A percentile compares a stretch with the other conserved stretches of the same genome.
These are phyloP conservation scores for Alethe diademata DNA, from an alignment of 2,113 vertebrate genomes.

Conservation along the genomic window DNA sequence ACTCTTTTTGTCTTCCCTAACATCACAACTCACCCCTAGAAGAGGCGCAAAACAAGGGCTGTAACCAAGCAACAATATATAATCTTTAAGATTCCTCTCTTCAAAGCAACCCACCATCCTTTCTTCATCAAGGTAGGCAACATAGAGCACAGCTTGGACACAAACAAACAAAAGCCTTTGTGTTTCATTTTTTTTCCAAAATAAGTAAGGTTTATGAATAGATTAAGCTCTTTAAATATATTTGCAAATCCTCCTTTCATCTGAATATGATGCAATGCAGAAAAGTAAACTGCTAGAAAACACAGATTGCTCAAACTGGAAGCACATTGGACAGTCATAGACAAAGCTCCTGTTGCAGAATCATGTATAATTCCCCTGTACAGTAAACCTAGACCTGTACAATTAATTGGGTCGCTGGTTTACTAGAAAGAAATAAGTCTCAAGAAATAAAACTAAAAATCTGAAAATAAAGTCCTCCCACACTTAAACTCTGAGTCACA, in stretches of 20 bases:
- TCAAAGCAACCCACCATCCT: background rate
- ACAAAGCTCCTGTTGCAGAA: background rate
- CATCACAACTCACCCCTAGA: background rate
- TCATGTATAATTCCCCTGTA: background rate
- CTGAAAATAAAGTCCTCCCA: background rate
- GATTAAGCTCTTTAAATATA: background rate
- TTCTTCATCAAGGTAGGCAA: rapidly evolving
- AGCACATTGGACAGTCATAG: background rate
- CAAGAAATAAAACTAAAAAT: background rate
- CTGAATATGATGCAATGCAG: background rate
- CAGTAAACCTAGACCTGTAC: background rate
- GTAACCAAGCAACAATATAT: slow-evolving; percentile 35
- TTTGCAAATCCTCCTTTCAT: background rate
- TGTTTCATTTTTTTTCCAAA: background rate
- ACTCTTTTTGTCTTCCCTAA: background rate
- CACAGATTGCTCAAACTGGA: background rate
- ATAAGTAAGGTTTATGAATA: background rate
- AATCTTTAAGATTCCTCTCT: background rate
- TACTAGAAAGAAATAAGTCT: background rate
- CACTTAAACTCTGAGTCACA: background rate
- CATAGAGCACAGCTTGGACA: background rate
- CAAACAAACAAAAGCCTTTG: background rate
- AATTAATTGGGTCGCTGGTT: background rate
- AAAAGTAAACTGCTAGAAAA: background rate
- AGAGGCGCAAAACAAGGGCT: background rate